Evolutionary conservation across 2,113 vertebrate genomes (phyloP), one percentile per base, ranked within the genome.

Genomic region (Lophotis ruficrista): DNA sequence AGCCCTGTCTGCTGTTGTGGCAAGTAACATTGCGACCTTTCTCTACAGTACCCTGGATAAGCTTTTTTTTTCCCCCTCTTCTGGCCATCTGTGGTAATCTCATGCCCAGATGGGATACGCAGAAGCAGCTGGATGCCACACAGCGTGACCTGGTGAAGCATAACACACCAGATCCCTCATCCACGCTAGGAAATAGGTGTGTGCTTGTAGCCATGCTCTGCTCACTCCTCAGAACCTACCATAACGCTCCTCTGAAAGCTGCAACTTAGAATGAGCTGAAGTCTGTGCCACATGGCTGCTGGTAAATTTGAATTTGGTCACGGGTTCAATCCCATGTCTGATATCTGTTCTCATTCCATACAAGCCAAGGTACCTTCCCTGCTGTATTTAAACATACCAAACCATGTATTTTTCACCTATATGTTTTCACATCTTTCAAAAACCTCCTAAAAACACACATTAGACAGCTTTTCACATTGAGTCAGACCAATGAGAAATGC

Each of bases 51-150:
- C 51, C 47, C 82, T 68, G 37, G 23, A 81, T 62, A 19, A 83
- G 31, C 23, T 30, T 28, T 45, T 47, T 27, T 50, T 62, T 56
- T 6, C 2, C 33, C 45, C 9, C 22, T 60, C 16, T 84, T 47
- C 72, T 35, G 83, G 38, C 87, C 94, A 70, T 87, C 78, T 94
- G 38, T 22, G 83, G 21, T 75, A n/a, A 30, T 64, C 77, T 70
- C 33, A 9, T 47, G 38, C 62, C 73, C 73, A 41, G 73, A 70
- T 66, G 79, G 91, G 56, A 25, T 33, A 8, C 43, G 14, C 35
- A 83, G 66, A 68, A 88, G 43, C 66, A 64, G 56, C 18, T 13
- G 3, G 83, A 57, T 79, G 54, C 66, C 50, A 5, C 45, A 4
- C 81, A 35, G 84, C 21, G 3, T 12, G 45, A 80, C 69, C 62